phyloP scores from a whole-genome alignment of 2,113 vertebrate species.

The Ptyas mucosa region DNA sequence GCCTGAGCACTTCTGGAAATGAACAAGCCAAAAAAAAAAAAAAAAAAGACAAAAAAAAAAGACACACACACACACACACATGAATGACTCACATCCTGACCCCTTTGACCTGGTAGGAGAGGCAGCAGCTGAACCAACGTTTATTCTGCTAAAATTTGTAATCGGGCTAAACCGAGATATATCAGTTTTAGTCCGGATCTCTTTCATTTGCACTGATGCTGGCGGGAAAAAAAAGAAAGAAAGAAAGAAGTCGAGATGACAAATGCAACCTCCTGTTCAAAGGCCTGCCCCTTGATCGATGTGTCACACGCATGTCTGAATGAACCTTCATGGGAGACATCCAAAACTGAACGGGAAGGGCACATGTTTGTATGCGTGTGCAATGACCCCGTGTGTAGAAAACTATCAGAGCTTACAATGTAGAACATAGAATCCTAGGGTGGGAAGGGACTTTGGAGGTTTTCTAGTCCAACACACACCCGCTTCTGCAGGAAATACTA shows the following conservation, averaged over 20 bases:
- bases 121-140: background rate
- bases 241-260: background rate
- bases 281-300: background rate
- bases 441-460: too few species aligned
- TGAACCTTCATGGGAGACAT: background rate
- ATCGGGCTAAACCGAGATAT: background rate
- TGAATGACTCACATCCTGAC: conserved; percentile 29
- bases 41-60: too few species aligned
- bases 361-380: background rate
- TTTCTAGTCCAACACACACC: too few species aligned
- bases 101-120: background rate
- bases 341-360: background rate
- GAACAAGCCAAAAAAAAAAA: conserved; percentile 25
- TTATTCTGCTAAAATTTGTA: background rate
- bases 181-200: too few species aligned
- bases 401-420: background rate
- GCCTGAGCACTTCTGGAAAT: conserved; percentile 25
- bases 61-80: background rate
- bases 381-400: background rate
- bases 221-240: background rate
- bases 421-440: too few species aligned
- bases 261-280: background rate
- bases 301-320: background rate
- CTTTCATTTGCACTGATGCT: background rate
- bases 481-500: too few species aligned